Conservation (phyloP, 2,888 invertebrate species). For the Lasioglossum malachurum region DNA sequence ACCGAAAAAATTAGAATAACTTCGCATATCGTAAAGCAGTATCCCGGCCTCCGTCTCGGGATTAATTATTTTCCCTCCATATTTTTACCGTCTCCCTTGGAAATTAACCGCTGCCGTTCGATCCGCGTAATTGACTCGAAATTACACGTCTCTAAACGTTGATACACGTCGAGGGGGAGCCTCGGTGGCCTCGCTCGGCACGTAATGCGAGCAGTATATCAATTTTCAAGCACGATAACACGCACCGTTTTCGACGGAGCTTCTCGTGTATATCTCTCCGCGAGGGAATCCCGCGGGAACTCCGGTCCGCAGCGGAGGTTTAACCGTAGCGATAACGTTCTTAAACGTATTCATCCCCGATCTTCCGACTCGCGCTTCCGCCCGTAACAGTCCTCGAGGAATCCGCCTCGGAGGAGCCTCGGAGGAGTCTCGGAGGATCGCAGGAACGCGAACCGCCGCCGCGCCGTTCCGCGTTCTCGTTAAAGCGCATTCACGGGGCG, state of each 20-base stretch:
- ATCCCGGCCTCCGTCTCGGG: background rate
- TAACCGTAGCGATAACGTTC: constrained; percentile 60
- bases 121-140: constrained; percentile 60
- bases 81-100: background rate
- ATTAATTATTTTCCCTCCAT: constrained; percentile 19
- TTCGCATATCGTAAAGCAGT: background rate
- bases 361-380: constrained; percentile 45
- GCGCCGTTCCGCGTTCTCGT: constrained; percentile 27
- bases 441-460: constrained; percentile 26
- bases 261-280: constrained; percentile 24
- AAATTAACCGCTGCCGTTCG: background rate
- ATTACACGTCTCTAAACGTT: constrained; percentile 57
- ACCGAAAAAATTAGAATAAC: constrained; percentile 4
- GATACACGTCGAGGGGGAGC: constrained; percentile 34
- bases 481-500: constrained; percentile 33
- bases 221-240: constrained; percentile 68
- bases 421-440: background rate
- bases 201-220: constrained; percentile 62
- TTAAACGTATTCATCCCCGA: constrained; percentile 70
- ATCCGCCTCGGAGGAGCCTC: background rate
- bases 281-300: constrained; percentile 27
- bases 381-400: background rate
- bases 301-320: constrained; percentile 27
- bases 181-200: constrained; percentile 54
- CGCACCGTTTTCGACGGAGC: constrained; percentile 47